phyloP scores from a whole-genome alignment of 2,888 invertebrate species.

The Loripinus fragilis region DNA sequence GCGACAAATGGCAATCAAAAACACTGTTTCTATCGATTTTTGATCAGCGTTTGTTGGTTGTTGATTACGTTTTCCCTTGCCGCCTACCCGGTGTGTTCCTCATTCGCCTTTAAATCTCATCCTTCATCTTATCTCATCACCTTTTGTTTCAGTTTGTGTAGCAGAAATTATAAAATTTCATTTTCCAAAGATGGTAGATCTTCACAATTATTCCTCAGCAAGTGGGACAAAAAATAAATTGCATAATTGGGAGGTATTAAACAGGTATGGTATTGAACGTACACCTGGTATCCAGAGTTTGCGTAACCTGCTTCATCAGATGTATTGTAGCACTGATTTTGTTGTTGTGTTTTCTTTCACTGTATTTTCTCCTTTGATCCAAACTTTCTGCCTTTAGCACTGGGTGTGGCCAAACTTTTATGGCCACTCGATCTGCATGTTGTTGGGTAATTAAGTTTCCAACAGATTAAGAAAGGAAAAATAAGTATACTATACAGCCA shows the following conservation, averaged over 20 bases:
- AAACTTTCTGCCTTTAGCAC: no score
- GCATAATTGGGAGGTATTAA: conserved; percentile 61
- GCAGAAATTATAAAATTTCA: conserved; percentile 80
- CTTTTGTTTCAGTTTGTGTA: conserved; percentile 76
- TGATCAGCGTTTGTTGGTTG: no score
- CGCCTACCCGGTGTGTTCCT: no score
- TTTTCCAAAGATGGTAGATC: conserved; percentile 79
- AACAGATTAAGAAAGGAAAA: no score
- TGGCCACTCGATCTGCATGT: no score
- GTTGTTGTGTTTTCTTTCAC: conserved; percentile 20
- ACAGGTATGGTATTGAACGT: conserved; percentile 48
- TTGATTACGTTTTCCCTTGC: no score
- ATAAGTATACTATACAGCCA: no score
- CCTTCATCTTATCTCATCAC: background rate
- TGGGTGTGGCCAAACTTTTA: no score
- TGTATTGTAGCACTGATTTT: background rate
- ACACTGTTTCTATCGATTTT: no score
- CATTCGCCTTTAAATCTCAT: no score
- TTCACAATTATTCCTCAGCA: conserved; percentile 78
- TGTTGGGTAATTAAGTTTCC: no score
- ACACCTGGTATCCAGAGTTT: background rate
- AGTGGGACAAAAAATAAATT: conserved; percentile 71
- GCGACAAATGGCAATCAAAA: no score
- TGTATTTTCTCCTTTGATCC: background rate
- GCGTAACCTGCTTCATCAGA: background rate